Evolutionary conservation across 1,140 invertebrate species (phyloP).

Genomic region (Gonioctena quinquepunctata): DNA sequence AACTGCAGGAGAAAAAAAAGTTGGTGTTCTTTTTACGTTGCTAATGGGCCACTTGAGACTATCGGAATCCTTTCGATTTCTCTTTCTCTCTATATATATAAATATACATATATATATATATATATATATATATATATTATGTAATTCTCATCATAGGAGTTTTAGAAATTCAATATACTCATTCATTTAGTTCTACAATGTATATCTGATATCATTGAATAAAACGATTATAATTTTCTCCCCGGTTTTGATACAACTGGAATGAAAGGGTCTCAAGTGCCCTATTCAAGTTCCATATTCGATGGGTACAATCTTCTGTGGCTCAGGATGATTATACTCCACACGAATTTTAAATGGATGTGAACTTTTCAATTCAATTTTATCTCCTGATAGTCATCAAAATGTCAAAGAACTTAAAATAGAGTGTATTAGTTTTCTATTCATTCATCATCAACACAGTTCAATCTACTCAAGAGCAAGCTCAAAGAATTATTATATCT

Average conservation of each 20-base stretch:
- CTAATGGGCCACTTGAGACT: too few relatives aligned
- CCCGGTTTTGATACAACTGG: background rate
- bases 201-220: too few relatives aligned
- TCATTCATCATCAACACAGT: background rate
- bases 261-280: background rate
- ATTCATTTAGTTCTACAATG: too few relatives aligned
- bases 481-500: background rate
- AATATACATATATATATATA: too few relatives aligned
- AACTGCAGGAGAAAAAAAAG: conserved; percentile 19
- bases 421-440: too few relatives aligned
- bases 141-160: too few relatives aligned
- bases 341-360: conserved; percentile 12
- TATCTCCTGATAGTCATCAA: background rate
- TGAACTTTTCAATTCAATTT: background rate
- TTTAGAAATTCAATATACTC: too few relatives aligned
- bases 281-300: conserved; percentile 11
- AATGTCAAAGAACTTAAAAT: background rate
- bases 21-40: conserved; percentile 17
- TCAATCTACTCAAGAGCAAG: background rate
- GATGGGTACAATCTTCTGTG: conserved; percentile 28
- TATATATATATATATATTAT: too few relatives aligned
- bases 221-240: too few relatives aligned
- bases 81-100: too few relatives aligned
- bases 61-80: too few relatives aligned
- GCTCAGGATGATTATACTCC: conserved; percentile 35